Evolutionary conservation across 2,888 invertebrate genomes (phyloP).

Genomic region (Ashinkailepas kermadecensis): DNA sequence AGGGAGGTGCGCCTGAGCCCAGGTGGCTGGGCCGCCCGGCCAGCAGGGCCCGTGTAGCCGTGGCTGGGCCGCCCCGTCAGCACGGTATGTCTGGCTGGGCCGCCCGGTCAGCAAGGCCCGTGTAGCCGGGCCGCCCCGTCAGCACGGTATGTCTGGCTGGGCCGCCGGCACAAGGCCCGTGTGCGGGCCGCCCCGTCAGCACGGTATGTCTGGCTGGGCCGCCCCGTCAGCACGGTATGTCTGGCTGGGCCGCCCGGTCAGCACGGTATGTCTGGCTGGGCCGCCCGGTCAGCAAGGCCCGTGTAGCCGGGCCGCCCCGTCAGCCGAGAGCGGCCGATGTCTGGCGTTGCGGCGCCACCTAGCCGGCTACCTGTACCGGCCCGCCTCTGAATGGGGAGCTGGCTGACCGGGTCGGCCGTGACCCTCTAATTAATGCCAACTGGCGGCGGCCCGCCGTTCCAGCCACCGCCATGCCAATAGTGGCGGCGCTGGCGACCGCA

Average conservation of each 20-base stretch:
- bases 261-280: neutral
- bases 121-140: too few relatives aligned
- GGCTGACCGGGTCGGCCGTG: neutral
- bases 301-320: neutral
- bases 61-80: too few relatives aligned
- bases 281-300: too few relatives aligned
- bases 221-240: neutral
- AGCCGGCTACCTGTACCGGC: neutral
- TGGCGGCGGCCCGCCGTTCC: conserved; percentile 11
- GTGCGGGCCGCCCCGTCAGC: neutral
- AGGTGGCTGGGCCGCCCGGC: too few relatives aligned
- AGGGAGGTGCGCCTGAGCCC: too few relatives aligned
- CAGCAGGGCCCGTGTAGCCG: too few relatives aligned
- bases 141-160: too few relatives aligned
- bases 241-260: neutral
- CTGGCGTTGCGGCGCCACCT: neutral
- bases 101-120: too few relatives aligned
- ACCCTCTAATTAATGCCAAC: conserved; percentile 21
- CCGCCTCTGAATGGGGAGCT: neutral
- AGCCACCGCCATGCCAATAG: conserved; percentile 4
- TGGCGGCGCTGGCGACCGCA: neutral
- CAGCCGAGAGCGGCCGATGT: neutral
- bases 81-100: too few relatives aligned
- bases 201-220: neutral
- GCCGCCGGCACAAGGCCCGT: too few relatives aligned